A percentile compares a stretch with the other conserved stretches of the same genome.
These are phyloP conservation scores for Antheraea pernyi DNA, from an alignment of 1,140 invertebrate genomes.

Conservation along the genomic window DNA sequence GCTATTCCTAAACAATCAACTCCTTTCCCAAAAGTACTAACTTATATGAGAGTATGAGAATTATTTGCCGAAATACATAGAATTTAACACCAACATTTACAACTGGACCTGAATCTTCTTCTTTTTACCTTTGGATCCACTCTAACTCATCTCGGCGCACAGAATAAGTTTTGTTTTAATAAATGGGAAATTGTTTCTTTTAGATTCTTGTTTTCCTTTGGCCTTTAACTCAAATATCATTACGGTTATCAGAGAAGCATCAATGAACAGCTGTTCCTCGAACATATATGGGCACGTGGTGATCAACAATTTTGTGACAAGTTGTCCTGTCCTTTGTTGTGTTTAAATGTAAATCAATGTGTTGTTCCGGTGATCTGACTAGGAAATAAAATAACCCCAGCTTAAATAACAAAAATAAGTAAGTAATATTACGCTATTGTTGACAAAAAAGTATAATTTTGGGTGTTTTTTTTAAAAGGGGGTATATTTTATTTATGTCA, in stretches of 20 bases:
- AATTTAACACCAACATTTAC: too few relatives aligned
- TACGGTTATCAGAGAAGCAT: slow-evolving; percentile 2
- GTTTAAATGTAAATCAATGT: not conserved
- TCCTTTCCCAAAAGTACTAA: too few relatives aligned
- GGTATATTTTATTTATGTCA: not conserved
- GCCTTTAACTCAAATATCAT: not conserved
- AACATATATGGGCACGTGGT: not conserved
- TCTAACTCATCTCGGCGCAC: too few relatives aligned
- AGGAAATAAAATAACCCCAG: not conserved
- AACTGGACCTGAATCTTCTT: too few relatives aligned
- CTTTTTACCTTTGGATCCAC: too few relatives aligned
- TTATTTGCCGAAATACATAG: too few relatives aligned
- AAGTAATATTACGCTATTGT: not conserved
- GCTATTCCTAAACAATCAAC: too few relatives aligned
- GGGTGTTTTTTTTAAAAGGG: too few relatives aligned
- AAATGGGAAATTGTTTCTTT: too few relatives aligned
- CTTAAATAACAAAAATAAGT: not conserved
- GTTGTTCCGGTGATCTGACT: not conserved
- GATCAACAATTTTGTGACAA: not conserved
- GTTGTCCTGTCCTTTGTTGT: not conserved
- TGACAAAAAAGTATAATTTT: too few relatives aligned
- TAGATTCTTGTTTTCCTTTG: not conserved
- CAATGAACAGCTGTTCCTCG: not conserved
- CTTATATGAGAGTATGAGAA: too few relatives aligned
- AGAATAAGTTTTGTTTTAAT: too few relatives aligned